phyloP scores from a whole-genome alignment of 2,888 invertebrate species.

The Drosophila niveifrons region DNA sequence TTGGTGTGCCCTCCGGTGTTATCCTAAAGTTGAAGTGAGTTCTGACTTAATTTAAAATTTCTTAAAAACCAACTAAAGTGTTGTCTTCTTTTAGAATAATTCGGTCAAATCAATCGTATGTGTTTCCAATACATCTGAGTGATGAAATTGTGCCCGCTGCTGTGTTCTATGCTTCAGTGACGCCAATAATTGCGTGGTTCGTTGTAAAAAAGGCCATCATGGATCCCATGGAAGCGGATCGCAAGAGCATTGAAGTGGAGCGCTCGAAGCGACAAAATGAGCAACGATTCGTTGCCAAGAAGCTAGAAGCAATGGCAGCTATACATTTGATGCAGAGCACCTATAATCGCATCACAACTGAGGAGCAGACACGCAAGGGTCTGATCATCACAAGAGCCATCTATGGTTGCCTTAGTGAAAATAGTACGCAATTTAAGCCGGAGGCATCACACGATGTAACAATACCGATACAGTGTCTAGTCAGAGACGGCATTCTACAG shows the following conservation, averaged over 20 bases:
- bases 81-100: constrained; percentile 88
- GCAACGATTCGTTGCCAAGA: constrained; percentile 90
- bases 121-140: constrained; percentile 95
- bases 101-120: constrained; percentile 94
- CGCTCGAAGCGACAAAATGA: constrained; percentile 93
- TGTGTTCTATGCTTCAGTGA: constrained; percentile 95
- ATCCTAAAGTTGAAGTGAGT: constrained; percentile 93
- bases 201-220: constrained; percentile 93
- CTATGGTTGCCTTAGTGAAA: constrained; percentile 89
- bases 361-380: constrained; percentile 93
- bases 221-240: constrained; percentile 92
- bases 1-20: constrained; percentile 95
- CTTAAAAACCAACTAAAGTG: not conserved
- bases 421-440: constrained; percentile 73
- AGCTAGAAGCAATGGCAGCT: constrained; percentile 93
- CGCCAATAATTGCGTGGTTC: constrained; percentile 93
- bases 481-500: constrained; percentile 95
- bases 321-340: constrained; percentile 96
- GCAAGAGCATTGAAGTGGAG: constrained; percentile 92
- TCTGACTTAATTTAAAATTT: not conserved
- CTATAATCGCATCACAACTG: constrained; percentile 92
- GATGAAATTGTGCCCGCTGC: constrained; percentile 96
- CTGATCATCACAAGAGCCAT: constrained; percentile 94
- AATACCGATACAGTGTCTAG: constrained; percentile 96
- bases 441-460: constrained; percentile 92